These are phyloP conservation scores for Melinaea menophilus DNA, from an alignment of 2,888 invertebrate species.

Conservation along the genomic window DNA sequence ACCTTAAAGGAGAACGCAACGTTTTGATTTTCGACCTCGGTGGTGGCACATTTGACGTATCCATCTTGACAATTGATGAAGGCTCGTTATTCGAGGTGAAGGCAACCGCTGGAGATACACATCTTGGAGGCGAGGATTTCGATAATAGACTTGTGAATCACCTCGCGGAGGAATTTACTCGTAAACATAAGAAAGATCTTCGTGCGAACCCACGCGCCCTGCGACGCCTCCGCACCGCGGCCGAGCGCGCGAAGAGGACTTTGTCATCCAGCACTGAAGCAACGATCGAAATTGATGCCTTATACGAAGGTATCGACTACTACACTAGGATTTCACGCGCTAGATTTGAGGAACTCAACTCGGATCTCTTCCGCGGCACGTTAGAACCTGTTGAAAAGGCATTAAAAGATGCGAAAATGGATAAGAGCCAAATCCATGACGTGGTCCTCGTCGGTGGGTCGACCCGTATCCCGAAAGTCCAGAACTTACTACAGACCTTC, in stretches of 20 bases:
- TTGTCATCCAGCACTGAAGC: conserved; percentile 84
- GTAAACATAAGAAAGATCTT: conserved; percentile 81
- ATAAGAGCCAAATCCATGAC: conserved; percentile 83
- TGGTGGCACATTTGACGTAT: conserved; percentile 90
- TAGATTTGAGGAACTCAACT: conserved; percentile 83
- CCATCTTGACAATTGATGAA: conserved; percentile 86
- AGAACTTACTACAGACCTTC: conserved; percentile 81
- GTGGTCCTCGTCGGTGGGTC: conserved; percentile 87
- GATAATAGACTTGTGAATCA: conserved; percentile 78
- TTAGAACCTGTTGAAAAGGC: conserved; percentile 85
- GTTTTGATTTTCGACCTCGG: conserved; percentile 85
- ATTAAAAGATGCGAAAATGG: conserved; percentile 83
- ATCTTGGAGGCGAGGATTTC: conserved; percentile 84
- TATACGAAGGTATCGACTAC: conserved; percentile 81
- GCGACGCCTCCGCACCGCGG: conserved; percentile 81
- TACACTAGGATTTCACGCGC: conserved; percentile 82
- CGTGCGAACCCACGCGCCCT: conserved; percentile 78
- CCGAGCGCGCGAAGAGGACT: conserved; percentile 84
- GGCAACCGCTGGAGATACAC: conserved; percentile 87
- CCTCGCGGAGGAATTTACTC: conserved; percentile 80
- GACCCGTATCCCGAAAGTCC: conserved; percentile 85
- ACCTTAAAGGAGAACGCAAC: conserved; percentile 80
- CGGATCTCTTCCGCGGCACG: conserved; percentile 81
- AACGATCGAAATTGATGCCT: conserved; percentile 81
- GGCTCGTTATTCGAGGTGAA: conserved; percentile 83